A percentile compares a stretch with the other conserved stretches of the same genome.
phyloP scores from a whole-genome alignment of 1,140 invertebrate species.

The Bombus waltoni region DNA sequence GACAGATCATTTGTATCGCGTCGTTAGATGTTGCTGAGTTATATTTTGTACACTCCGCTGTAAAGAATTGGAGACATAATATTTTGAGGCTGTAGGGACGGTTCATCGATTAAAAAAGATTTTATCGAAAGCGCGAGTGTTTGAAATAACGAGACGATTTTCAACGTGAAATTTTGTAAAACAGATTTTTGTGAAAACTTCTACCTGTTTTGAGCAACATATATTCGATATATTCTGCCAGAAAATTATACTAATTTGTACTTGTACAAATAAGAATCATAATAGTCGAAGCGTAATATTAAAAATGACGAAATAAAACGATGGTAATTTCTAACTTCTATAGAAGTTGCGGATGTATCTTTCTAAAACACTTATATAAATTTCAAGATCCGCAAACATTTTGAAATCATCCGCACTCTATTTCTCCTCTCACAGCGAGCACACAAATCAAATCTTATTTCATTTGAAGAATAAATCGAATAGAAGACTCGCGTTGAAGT shows the following conservation, averaged over 20 bases:
- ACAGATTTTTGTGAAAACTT: background rate
- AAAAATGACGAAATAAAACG: background rate
- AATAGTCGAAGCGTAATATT: background rate
- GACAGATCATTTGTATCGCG: conserved; percentile 22
- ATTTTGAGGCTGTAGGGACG: background rate
- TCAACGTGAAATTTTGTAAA: background rate
- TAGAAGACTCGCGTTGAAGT: background rate
- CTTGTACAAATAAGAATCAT: background rate
- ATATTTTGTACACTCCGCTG: background rate
- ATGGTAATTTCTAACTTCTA: background rate
- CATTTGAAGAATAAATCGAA: background rate
- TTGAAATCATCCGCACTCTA: too few relatives aligned
- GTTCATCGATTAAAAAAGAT: background rate
- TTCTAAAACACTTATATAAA: too few relatives aligned
- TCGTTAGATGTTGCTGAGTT: background rate
- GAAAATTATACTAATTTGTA: background rate
- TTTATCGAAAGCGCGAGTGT: background rate
- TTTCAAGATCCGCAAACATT: too few relatives aligned
- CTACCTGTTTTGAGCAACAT: background rate
- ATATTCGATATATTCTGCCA: background rate
- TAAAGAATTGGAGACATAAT: background rate
- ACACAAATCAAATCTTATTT: background rate
- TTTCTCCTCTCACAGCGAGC: too few relatives aligned
- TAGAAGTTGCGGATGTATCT: too few relatives aligned
- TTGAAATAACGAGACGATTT: background rate